Evolutionary conservation across 2,888 invertebrate species (phyloP).

Genomic region (Notodonta ziczac): DNA sequence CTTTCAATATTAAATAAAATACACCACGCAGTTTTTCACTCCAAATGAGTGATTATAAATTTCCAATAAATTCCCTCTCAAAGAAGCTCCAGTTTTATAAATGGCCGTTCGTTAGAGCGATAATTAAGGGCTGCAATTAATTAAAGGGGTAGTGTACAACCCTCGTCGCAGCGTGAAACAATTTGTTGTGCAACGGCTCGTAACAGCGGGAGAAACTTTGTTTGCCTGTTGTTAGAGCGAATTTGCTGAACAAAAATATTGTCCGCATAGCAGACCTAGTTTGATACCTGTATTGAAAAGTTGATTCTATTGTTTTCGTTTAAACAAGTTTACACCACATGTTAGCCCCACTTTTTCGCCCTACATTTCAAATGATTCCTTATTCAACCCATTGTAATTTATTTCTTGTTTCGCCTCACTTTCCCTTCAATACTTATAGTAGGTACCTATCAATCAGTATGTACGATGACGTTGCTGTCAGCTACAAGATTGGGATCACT

Average conservation of each 20-base stretch:
- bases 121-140: constrained; percentile 31
- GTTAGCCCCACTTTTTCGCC: no score
- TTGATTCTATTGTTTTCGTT: no score
- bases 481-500: no score
- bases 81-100: constrained; percentile 11
- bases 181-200: constrained; percentile 12
- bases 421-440: no score
- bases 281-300: neutral
- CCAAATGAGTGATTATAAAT: constrained; percentile 8
- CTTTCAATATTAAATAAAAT: no score
- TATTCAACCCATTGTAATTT: no score
- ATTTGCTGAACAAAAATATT: constrained; percentile 8
- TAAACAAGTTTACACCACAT: no score
- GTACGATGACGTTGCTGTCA: no score
- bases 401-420: no score
- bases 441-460: no score
- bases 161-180: constrained; percentile 13
- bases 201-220: constrained; percentile 15
- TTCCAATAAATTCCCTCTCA: constrained; percentile 13
- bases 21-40: no score
- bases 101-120: constrained; percentile 15
- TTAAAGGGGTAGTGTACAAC: constrained; percentile 17
- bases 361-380: no score
- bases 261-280: neutral
- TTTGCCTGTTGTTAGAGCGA: constrained; percentile 6